Conservation (phyloP, 2,888 invertebrate species). For the Drosophila leonis region DNA sequence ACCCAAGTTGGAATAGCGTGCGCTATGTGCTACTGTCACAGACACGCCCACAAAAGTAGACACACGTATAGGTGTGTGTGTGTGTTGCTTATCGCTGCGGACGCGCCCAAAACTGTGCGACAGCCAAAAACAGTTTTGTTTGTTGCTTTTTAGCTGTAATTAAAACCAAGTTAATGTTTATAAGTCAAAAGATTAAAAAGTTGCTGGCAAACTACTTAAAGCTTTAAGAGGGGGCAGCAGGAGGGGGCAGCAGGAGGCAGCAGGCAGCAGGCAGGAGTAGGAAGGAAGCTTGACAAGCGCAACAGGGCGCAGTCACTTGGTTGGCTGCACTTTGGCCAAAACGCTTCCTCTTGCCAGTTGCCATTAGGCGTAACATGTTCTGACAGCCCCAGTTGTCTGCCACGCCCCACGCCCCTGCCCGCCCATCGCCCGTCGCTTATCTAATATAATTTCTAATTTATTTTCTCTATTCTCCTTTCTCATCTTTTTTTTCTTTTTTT, state of each 20-base stretch:
- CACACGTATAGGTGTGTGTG: constrained; percentile 5
- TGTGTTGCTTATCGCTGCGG: constrained; percentile 48
- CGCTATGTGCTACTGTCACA: constrained; percentile 32
- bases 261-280: neutral
- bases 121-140: constrained; percentile 41
- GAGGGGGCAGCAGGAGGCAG: neutral
- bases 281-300: constrained; percentile 14
- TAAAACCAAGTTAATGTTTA: constrained; percentile 83
- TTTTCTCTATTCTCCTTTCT: constrained; percentile 27
- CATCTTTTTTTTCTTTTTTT: neutral
- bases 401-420: neutral
- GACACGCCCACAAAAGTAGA: constrained; percentile 62
- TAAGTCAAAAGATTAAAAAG: constrained; percentile 77
- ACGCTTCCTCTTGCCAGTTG: constrained; percentile 38
- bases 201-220: constrained; percentile 42
- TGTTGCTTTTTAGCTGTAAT: constrained; percentile 69
- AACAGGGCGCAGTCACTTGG: constrained; percentile 36
- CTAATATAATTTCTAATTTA: constrained; percentile 64
- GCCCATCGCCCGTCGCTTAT: constrained; percentile 27
- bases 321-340: constrained; percentile 44
- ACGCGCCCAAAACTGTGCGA: constrained; percentile 56
- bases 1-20: constrained; percentile 71
- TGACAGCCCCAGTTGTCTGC: constrained; percentile 30
- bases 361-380: constrained; percentile 55
- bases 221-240: constrained; percentile 6